These are phyloP conservation scores for Muscicapa adusta DNA, from an alignment of 2,113 vertebrate species.

Conservation along the genomic window DNA sequence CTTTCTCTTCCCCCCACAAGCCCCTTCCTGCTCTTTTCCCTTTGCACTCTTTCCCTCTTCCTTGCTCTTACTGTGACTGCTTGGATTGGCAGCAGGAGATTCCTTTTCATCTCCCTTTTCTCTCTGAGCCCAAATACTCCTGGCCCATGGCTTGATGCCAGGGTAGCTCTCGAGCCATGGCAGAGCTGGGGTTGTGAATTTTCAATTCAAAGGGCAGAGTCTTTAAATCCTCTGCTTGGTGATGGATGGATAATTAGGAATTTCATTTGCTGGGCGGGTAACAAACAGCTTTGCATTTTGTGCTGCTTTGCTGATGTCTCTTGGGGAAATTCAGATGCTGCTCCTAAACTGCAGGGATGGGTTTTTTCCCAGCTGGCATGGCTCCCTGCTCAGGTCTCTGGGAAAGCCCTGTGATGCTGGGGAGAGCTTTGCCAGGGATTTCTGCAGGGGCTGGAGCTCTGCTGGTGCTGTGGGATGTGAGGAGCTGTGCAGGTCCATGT, in stretches of 20 bases:
- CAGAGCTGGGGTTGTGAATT: not conserved
- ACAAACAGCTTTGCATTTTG: constrained; percentile 16
- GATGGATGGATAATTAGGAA: constrained; percentile 24
- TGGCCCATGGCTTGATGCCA: not conserved
- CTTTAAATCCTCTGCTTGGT: not conserved
- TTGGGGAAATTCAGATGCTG: not conserved
- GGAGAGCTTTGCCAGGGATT: not conserved
- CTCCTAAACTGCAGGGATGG: not conserved
- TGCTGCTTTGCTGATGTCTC: not conserved
- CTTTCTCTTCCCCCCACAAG: not conserved
- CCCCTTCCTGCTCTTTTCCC: not conserved
- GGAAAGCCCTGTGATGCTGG: not conserved
- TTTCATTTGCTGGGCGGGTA: constrained; percentile 17
- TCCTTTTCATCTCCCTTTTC: not conserved
- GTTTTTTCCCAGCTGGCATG: not conserved
- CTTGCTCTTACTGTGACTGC: accelerated
- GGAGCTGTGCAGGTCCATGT: not conserved
- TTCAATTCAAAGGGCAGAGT: not conserved
- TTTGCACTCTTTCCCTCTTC: not conserved
- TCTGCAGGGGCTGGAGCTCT: not conserved
- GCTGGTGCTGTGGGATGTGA: not conserved
- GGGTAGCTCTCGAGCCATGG: accelerated
- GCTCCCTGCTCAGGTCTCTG: not conserved
- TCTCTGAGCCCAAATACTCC: not conserved
- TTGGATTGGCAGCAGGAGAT: not conserved